Percentiles rank a stretch among this genome's conserved stretches.
These are phyloP conservation scores for Neomorphus geoffroyi DNA, from an alignment of 2,797 vertebrate genomes.

Conservation along the genomic window DNA sequence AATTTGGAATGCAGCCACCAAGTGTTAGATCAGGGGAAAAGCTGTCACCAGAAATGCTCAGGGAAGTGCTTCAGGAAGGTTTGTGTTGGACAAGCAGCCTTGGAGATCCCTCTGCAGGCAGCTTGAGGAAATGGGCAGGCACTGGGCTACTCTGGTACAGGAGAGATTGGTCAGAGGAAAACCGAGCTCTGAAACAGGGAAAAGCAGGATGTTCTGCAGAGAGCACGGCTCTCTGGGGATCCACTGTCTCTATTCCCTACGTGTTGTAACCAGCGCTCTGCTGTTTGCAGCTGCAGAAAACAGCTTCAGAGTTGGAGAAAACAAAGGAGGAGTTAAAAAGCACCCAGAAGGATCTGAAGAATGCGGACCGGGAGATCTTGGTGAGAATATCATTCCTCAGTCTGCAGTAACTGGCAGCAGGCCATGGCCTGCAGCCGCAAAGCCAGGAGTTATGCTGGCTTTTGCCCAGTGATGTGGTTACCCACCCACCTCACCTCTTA, in stretches of 20 bases:
- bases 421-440: constrained; percentile 4
- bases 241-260: neutral
- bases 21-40: neutral
- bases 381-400: constrained; percentile 70
- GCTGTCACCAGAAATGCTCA: neutral
- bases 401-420: neutral
- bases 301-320: constrained; percentile 77
- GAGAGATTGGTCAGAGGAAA: neutral
- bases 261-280: neutral
- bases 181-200: neutral
- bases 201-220: neutral
- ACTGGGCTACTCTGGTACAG: neutral
- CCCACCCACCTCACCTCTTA: neutral
- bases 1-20: constrained; percentile 7
- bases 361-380: constrained; percentile 89
- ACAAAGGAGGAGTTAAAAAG: constrained; percentile 85
- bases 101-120: constrained; percentile 66
- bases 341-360: constrained; percentile 87
- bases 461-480: neutral
- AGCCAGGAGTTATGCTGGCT: neutral
- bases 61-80: neutral
- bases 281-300: constrained; percentile 83
- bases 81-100: neutral
- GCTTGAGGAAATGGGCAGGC: neutral
- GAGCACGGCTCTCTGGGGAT: rapidly evolving